These are phyloP conservation scores for Allygus modestus DNA, from an alignment of 2,888 invertebrate genomes.

Conservation along the genomic window DNA sequence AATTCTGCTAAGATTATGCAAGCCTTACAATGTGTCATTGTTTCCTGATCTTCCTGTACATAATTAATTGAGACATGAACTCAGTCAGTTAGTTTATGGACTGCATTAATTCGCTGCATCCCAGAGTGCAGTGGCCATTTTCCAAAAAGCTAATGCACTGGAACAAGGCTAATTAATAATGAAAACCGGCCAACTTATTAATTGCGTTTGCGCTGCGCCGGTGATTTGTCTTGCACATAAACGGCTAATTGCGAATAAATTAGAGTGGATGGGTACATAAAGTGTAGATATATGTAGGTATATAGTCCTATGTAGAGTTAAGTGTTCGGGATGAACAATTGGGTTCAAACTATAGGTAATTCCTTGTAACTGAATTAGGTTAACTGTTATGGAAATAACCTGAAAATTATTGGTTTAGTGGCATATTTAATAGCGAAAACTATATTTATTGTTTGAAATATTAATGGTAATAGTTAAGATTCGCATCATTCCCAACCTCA, in stretches of 20 bases:
- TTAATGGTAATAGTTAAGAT: too few species aligned
- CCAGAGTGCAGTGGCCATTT: conserved; percentile 46
- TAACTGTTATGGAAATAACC: too few species aligned
- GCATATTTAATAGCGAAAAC: too few species aligned
- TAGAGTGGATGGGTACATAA: neutral
- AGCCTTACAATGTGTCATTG: neutral
- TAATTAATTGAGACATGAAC: conserved; percentile 19
- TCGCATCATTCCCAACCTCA: too few species aligned
- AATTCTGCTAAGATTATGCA: neutral
- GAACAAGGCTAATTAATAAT: conserved; percentile 41
- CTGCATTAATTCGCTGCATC: conserved; percentile 23
- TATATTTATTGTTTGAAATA: too few species aligned
- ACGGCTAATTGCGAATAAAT: conserved; percentile 18
- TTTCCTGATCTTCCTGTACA: neutral
- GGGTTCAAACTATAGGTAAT: too few species aligned
- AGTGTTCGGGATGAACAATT: too few species aligned
- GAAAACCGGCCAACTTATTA: conserved; percentile 40
- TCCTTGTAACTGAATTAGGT: too few species aligned
- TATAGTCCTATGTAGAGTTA: too few species aligned
- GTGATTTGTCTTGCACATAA: conserved; percentile 42
- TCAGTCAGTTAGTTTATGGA: conserved; percentile 10
- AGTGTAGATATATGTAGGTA: neutral
- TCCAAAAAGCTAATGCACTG: conserved; percentile 42
- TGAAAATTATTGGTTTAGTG: too few species aligned
- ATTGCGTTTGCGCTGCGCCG: conserved; percentile 23